These are phyloP conservation scores for Uropetala carovei DNA, from an alignment of 2,888 invertebrate species.

Conservation along the genomic window DNA sequence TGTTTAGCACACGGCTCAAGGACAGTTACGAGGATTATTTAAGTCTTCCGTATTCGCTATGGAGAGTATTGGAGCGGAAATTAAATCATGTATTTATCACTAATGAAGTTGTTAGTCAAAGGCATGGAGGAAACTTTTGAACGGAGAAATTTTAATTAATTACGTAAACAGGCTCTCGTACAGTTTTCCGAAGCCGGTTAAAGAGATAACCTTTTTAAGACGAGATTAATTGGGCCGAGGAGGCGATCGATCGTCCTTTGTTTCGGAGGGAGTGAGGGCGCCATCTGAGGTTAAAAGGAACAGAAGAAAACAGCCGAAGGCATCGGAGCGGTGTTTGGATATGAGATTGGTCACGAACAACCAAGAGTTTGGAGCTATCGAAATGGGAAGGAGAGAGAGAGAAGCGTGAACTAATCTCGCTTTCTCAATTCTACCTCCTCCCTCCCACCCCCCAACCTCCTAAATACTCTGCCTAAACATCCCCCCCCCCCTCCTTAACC, in stretches of 20 bases:
- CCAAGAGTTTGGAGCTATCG: neutral
- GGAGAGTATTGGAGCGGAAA: neutral
- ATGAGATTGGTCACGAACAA: slow-evolving; percentile 29
- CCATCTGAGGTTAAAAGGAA: neutral
- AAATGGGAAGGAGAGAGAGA: slow-evolving; percentile 1
- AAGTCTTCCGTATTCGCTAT: too few relatives aligned
- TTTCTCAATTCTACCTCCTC: neutral
- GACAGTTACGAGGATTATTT: too few relatives aligned
- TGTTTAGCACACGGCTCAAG: too few relatives aligned
- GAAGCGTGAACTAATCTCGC: slow-evolving; percentile 46
- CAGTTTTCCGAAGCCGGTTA: neutral
- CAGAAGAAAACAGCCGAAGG: slow-evolving; percentile 12
- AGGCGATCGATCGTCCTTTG: neutral
- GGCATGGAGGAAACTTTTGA: neutral
- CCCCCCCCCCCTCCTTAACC: neutral
- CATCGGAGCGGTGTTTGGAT: neutral
- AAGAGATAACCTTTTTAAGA: neutral
- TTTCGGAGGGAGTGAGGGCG: neutral
- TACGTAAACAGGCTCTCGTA: neutral
- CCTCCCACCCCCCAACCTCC: neutral
- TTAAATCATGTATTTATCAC: neutral
- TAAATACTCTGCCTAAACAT: neutral
- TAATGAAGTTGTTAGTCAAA: neutral
- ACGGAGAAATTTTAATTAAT: neutral
- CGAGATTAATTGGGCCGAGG: slow-evolving; percentile 43